These are phyloP conservation scores for Trichosurus vulpecula DNA, from an alignment of 2,797 vertebrate genomes.

Conservation along the genomic window DNA sequence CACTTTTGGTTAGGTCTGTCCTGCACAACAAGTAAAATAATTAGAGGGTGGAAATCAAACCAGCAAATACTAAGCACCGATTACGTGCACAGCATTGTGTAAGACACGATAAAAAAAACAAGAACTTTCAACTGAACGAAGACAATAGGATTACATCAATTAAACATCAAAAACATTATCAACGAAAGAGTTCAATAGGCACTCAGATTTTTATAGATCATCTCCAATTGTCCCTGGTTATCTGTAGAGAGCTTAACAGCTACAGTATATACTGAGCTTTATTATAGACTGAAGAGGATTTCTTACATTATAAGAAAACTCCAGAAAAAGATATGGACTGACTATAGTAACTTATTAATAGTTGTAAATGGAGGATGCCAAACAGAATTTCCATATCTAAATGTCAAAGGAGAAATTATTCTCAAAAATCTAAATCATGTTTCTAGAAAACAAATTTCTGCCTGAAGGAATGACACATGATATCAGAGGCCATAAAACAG, in stretches of 20 bases:
- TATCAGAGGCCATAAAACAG: neutral
- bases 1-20: conserved; percentile 91
- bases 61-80: conserved; percentile 31
- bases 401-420: neutral
- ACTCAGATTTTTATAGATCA: neutral
- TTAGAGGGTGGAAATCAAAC: conserved; percentile 51
- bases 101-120: neutral
- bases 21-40: conserved; percentile 82
- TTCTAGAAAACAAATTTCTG: conserved; percentile 3
- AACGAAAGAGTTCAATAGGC: neutral
- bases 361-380: neutral
- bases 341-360: conserved; percentile 5
- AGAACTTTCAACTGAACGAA: neutral
- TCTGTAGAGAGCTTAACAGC: conserved; percentile 6
- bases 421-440: conserved; percentile 2
- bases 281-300: neutral
- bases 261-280: conserved; percentile 8
- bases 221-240: neutral
- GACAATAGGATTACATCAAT: neutral
- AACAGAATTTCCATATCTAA: conserved; percentile 9
- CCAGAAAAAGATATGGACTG: conserved; percentile 17
- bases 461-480: neutral
- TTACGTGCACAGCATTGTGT: neutral
- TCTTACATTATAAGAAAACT: conserved; percentile 43
- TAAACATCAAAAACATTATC: neutral